Percentiles rank a stretch among this genome's conserved stretches.
Conservation (phyloP, 1,140 invertebrate genomes). For the Ceratosolen solmsi region DNA sequence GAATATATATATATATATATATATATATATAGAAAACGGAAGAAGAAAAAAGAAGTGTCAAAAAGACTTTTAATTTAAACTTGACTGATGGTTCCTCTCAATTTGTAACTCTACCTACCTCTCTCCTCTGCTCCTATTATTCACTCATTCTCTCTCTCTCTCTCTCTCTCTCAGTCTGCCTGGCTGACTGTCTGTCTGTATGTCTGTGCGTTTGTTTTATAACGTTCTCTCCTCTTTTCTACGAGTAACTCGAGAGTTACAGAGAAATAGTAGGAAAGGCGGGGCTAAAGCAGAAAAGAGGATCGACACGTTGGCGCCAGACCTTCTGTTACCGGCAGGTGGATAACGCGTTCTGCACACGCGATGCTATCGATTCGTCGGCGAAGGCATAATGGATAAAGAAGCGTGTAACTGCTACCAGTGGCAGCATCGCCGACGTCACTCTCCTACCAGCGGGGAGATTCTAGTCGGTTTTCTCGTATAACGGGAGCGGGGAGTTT, state of each 20-base stretch:
- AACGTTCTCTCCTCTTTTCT: no score
- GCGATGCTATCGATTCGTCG: slow-evolving; percentile 58
- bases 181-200: no score
- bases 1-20: slow-evolving; percentile 20
- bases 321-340: slow-evolving; percentile 66
- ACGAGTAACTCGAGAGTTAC: no score
- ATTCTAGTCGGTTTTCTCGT: not conserved
- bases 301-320: slow-evolving; percentile 60
- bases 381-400: not conserved
- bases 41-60: not conserved
- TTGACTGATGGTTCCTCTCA: slow-evolving; percentile 13
- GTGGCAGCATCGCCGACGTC: not conserved
- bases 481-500: not conserved
- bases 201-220: not conserved
- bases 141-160: not conserved
- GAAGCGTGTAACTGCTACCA: not conserved
- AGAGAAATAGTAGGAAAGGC: not conserved
- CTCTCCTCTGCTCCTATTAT: not conserved
- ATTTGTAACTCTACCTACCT: no score
- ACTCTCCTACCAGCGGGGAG: not conserved
- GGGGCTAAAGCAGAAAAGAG: not conserved
- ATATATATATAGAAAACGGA: slow-evolving; percentile 9
- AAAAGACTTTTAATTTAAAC: slow-evolving; percentile 43
- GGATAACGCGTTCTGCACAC: slow-evolving; percentile 65
- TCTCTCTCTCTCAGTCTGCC: not conserved